These are phyloP conservation scores for Amblyteles armatorius DNA, from an alignment of 2,888 invertebrate genomes.

Conservation along the genomic window DNA sequence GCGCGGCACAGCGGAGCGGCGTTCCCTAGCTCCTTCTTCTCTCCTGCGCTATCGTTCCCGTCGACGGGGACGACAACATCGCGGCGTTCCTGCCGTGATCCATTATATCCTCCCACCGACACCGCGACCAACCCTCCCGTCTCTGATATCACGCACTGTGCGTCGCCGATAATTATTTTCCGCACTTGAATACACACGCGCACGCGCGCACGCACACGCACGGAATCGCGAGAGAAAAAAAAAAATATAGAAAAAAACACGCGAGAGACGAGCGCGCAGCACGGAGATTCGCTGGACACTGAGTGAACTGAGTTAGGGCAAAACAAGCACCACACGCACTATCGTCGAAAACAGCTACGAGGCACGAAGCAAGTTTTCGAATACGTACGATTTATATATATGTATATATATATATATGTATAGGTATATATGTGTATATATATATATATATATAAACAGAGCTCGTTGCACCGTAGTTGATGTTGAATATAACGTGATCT, in stretches of 20 bases:
- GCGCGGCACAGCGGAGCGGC: conserved; percentile 24
- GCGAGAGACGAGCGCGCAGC: conserved; percentile 37
- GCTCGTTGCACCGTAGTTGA: conserved; percentile 30
- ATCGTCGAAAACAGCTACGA: neutral
- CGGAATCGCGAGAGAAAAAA: neutral
- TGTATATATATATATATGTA: neutral
- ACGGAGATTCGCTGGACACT: conserved; percentile 2
- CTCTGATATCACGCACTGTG: conserved; percentile 23
- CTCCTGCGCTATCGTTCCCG: conserved; percentile 59
- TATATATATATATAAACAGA: neutral
- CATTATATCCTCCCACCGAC: conserved; percentile 57
- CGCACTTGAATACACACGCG: conserved; percentile 34
- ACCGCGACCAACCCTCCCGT: conserved; percentile 29
- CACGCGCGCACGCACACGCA: conserved; percentile 1
- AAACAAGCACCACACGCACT: conserved; percentile 9
- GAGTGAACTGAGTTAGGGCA: neutral
- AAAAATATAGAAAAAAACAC: neutral
- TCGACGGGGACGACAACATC: conserved; percentile 63
- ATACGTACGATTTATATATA: conserved; percentile 4
- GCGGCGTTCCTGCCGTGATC: conserved; percentile 63
- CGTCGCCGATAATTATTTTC: conserved; percentile 56
- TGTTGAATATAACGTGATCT: conserved; percentile 32
- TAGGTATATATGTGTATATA: neutral
- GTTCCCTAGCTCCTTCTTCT: conserved; percentile 63
- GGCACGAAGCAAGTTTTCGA: conserved; percentile 2